Evolutionary conservation across 2,797 vertebrate genomes (phyloP).

Genomic region (Falco concolor): DNA sequence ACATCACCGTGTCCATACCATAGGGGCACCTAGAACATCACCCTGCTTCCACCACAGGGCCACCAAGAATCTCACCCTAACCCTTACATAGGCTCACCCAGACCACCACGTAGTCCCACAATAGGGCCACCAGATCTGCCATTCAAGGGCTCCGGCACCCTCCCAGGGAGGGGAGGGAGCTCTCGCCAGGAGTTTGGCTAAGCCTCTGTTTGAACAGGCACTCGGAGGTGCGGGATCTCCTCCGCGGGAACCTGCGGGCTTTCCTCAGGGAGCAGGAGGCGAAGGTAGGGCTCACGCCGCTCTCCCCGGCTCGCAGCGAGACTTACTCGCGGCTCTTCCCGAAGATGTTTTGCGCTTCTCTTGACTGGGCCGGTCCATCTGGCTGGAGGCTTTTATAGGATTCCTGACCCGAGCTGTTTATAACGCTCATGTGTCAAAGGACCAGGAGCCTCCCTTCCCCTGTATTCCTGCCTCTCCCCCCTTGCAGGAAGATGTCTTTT

Average conservation of each 20-base stretch:
- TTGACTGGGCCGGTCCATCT: not conserved
- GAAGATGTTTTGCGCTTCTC: not conserved
- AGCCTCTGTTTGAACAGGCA: not conserved
- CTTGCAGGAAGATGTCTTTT: not conserved
- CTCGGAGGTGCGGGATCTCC: constrained; percentile 23
- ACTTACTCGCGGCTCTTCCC: not conserved
- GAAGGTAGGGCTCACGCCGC: constrained; percentile 56
- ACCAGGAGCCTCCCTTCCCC: not conserved
- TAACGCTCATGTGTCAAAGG: constrained; percentile 1
- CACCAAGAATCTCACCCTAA: no score
- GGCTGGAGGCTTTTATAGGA: not conserved
- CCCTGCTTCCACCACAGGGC: no score
- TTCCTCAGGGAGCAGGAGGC: constrained; percentile 1
- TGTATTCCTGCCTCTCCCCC: not conserved
- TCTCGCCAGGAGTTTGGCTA: constrained; percentile 19
- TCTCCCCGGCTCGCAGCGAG: not conserved
- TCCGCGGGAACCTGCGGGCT: constrained; percentile 8
- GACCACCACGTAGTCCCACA: no score
- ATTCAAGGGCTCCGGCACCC: constrained; percentile 50
- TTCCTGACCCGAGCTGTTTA: not conserved
- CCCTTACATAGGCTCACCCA: no score
- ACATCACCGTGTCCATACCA: no score
- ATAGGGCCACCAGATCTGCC: constrained; percentile 61
- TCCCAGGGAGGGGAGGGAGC: constrained; percentile 55
- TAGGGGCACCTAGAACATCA: no score